Percentiles rank a stretch among this genome's conserved stretches.
Conservation (phyloP, 2,888 invertebrate genomes). For the Serrognathus titanus region DNA sequence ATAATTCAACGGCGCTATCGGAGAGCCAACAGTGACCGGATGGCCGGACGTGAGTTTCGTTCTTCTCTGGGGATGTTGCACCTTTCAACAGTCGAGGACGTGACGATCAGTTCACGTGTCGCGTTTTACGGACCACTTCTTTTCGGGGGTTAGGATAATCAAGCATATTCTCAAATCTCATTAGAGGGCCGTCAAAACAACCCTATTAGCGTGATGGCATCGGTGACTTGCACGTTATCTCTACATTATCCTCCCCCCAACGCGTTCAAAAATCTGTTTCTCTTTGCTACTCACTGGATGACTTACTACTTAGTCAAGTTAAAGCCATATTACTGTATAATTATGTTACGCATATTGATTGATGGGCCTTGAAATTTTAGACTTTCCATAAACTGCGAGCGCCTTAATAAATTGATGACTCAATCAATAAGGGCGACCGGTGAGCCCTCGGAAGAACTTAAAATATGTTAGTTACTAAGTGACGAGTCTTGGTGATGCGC, state of each 20-base stretch:
- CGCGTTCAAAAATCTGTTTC: slow-evolving; percentile 37
- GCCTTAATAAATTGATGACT: slow-evolving; percentile 41
- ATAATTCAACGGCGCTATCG: slow-evolving; percentile 44
- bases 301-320: slow-evolving; percentile 33
- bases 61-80: slow-evolving; percentile 9
- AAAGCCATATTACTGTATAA: slow-evolving; percentile 40
- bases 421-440: slow-evolving; percentile 29
- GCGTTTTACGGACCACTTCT: neutral
- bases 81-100: neutral
- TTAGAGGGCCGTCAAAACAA: slow-evolving; percentile 28
- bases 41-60: slow-evolving; percentile 28
- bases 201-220: slow-evolving; percentile 34
- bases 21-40: slow-evolving; percentile 24
- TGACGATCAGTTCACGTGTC: neutral
- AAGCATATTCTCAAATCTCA: slow-evolving; percentile 34
- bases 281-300: slow-evolving; percentile 30
- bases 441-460: too few relatives aligned
- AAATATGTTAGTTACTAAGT: neutral
- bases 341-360: slow-evolving; percentile 44
- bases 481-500: slow-evolving; percentile 1
- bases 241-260: slow-evolving; percentile 31
- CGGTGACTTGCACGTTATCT: slow-evolving; percentile 42
- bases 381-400: slow-evolving; percentile 31
- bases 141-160: slow-evolving; percentile 27
- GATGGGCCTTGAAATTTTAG: slow-evolving; percentile 38